phyloP scores from a whole-genome alignment of 2,888 invertebrate species.

The Athrips mouffetella region DNA sequence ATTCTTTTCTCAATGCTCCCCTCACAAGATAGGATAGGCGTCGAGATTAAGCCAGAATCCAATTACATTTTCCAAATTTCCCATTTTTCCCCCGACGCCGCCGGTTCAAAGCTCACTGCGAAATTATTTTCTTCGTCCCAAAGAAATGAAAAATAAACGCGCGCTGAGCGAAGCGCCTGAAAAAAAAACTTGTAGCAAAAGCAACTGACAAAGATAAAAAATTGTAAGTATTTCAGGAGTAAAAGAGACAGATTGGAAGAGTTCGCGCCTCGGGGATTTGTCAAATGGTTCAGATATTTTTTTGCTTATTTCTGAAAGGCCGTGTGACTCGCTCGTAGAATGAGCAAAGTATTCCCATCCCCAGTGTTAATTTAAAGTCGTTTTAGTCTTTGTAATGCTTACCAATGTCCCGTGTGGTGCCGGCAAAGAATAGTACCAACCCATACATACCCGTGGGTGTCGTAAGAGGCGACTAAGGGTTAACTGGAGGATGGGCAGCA shows the following conservation, averaged over 20 bases:
- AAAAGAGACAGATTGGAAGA: constrained; percentile 35
- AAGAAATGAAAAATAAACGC: constrained; percentile 76
- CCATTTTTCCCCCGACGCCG: constrained; percentile 64
- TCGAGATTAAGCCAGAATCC: constrained; percentile 72
- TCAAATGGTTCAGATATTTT: constrained; percentile 42
- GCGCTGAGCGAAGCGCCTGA: constrained; percentile 44
- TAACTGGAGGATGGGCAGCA: too few species aligned
- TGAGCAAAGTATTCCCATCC: too few species aligned
- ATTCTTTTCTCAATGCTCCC: constrained; percentile 49
- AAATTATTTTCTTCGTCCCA: constrained; percentile 74
- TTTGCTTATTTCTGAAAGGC: constrained; percentile 34
- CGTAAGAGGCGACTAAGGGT: too few species aligned
- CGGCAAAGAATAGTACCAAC: too few species aligned
- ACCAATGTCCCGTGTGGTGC: too few species aligned
- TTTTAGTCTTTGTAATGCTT: too few species aligned
- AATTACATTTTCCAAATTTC: constrained; percentile 75
- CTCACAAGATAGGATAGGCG: constrained; percentile 57
- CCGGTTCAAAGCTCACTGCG: constrained; percentile 71
- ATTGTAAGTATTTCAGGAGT: constrained; percentile 25
- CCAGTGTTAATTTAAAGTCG: too few species aligned
- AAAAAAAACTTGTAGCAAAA: constrained; percentile 35
- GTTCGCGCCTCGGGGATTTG: constrained; percentile 50
- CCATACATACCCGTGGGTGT: too few species aligned
- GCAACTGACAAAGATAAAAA: constrained; percentile 36
- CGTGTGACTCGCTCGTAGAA: constrained; percentile 42